Conservation (phyloP, 2,113 vertebrate genomes). For the Passer domesticus region DNA sequence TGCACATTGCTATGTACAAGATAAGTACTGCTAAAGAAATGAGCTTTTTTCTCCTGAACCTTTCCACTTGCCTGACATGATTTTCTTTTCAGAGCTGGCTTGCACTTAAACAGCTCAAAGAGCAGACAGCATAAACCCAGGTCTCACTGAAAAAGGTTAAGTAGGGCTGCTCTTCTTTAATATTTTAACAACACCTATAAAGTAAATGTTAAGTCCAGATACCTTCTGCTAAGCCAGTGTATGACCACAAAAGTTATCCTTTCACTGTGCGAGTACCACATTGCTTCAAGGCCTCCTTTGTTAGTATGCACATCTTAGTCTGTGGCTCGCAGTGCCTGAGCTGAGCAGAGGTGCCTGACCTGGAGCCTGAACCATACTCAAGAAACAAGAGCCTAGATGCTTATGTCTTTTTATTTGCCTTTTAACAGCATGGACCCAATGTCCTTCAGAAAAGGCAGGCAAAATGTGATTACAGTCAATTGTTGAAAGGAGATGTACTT, state of each 20-base stretch:
- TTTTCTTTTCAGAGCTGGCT: background rate
- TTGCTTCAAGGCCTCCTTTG: background rate
- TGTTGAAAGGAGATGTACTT: background rate
- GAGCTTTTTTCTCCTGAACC: background rate
- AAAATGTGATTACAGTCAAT: too few relatives aligned
- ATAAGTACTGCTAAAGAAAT: background rate
- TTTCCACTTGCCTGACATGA: background rate
- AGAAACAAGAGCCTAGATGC: background rate
- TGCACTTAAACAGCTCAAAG: background rate
- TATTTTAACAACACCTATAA: background rate
- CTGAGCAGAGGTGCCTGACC: background rate
- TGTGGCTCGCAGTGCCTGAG: background rate
- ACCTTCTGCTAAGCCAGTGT: background rate
- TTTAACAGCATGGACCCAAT: background rate
- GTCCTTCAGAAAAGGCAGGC: background rate
- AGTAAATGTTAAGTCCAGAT: background rate
- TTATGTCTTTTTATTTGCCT: background rate
- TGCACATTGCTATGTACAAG: background rate
- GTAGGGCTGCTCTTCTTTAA: background rate
- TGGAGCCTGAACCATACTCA: background rate
- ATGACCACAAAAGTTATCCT: background rate
- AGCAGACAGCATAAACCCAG: background rate
- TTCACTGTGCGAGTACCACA: background rate
- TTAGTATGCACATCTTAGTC: background rate
- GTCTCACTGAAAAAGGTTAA: background rate